Conservation (phyloP, 1,140 invertebrate genomes). For the Periplaneta americana region DNA sequence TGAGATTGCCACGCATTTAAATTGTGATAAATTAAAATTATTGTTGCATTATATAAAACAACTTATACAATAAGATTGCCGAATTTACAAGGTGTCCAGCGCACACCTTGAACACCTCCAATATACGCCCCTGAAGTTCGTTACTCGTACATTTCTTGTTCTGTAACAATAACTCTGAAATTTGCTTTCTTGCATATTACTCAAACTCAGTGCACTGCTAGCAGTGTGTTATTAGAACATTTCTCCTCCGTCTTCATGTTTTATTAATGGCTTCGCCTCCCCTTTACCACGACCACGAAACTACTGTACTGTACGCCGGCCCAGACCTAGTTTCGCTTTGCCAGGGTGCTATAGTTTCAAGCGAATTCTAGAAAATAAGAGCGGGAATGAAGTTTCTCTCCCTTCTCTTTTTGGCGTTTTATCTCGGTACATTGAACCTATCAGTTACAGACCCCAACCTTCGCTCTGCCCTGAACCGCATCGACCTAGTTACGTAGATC, state of each 20-base stretch:
- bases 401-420: background rate
- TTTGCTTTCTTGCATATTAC: too few relatives aligned
- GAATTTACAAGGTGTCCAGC: too few relatives aligned
- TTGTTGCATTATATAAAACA: too few relatives aligned
- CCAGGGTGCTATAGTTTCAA: background rate
- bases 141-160: too few relatives aligned
- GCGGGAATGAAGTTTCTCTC: background rate
- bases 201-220: background rate
- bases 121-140: too few relatives aligned
- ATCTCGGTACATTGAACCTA: background rate
- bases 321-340: background rate
- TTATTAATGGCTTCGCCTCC: background rate
- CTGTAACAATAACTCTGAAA: too few relatives aligned
- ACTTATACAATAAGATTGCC: too few relatives aligned
- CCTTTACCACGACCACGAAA: background rate
- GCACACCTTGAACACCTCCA: too few relatives aligned
- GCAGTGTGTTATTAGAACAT: background rate
- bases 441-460: background rate
- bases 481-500: background rate
- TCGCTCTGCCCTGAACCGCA: background rate
- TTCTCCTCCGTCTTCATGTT: background rate
- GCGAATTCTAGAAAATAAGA: background rate
- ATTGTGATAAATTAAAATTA: too few relatives aligned
- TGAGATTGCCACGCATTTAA: too few relatives aligned
- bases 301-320: background rate